Evolutionary conservation across 1,140 invertebrate genomes (phyloP), one percentile per base, ranked within the genome.

Genomic region (Zaprionus nigranus): DNA sequence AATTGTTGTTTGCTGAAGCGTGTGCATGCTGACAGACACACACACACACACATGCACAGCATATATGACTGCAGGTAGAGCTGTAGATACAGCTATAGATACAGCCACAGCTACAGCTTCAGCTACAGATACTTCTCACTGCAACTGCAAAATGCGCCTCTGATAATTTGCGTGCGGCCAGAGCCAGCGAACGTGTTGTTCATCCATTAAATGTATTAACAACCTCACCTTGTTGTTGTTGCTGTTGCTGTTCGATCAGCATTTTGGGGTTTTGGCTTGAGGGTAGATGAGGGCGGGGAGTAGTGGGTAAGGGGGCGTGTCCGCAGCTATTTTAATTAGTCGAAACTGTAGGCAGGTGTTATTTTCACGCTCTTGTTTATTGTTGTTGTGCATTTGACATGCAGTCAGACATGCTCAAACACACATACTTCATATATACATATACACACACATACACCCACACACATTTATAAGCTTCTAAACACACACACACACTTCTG

Each of bases 271-370:
- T 62, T 51, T 51, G 15, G 13, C 20, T 1, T n/a, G 17, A 26
- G 7, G 46, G 7, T 34, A 36, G 17, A 30, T 4, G 13, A 2
- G 3, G 38, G 20, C 20, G 13, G 56, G 13, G n/a, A n/a, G 4
- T 6, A 5, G 3, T 17, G 57, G 4, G 9, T 13, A 15, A 36
- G 58, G 3, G 46, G 46, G 20, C 22, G 20, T 24, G 4, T 7
- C 53, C 63, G 36, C 64, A 78, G 70, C 51, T 64, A 88, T 83
- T 81, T 88, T 88, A 87, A 87, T 87, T 88, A 87, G 84, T 67
- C 57, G 24, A 66, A 54, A 54, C 54, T 49, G 75, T 66, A 3
- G 67, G 74, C 84, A 88, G 84, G 83, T 87, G 84, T 78, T 83
- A 60, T 71, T 67, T 84, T 82, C 80, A 70, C 66, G 83, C 73